Percentiles rank a stretch among this genome's conserved stretches.
Evolutionary conservation across 1,140 invertebrate species (phyloP).

Genomic region (Diprion similis): DNA sequence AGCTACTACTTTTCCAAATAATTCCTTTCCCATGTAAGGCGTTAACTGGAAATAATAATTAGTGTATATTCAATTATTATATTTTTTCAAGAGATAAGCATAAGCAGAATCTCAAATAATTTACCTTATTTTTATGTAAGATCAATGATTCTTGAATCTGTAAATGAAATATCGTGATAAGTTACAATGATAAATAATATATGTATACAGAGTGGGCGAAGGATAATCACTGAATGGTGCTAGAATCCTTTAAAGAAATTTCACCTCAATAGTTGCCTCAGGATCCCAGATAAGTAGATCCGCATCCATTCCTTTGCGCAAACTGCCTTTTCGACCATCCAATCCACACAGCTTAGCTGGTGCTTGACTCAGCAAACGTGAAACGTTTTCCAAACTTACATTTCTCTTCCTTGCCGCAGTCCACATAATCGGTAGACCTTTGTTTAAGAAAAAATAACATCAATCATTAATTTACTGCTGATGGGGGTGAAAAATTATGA

Average conservation of each 20-base stretch:
- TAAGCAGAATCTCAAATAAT: slow-evolving; percentile 10
- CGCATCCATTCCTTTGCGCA: slow-evolving; percentile 70
- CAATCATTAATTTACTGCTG: not conserved
- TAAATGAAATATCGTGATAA: slow-evolving; percentile 21
- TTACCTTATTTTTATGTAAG: slow-evolving; percentile 67
- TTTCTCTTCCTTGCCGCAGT: slow-evolving; percentile 62
- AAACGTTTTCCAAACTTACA: slow-evolving; percentile 63
- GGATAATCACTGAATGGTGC: slow-evolving; percentile 38
- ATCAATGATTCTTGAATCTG: slow-evolving; percentile 57
- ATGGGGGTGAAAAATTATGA: too few species aligned
- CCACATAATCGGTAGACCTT: slow-evolving; percentile 73
- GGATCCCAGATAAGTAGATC: slow-evolving; percentile 78
- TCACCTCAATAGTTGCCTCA: slow-evolving; percentile 64
- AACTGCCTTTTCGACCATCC: slow-evolving; percentile 65
- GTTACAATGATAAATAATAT: not conserved
- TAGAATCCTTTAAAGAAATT: slow-evolving; percentile 37
- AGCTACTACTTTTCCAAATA: slow-evolving; percentile 66
- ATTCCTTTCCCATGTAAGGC: slow-evolving; percentile 64
- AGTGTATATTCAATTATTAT: not conserved
- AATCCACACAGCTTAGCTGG: slow-evolving; percentile 71
- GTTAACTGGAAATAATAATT: slow-evolving; percentile 57
- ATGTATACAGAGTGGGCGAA: too few species aligned
- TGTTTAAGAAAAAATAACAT: slow-evolving; percentile 13
- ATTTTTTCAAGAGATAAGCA: too few species aligned
- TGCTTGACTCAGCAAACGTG: slow-evolving; percentile 66